Percentiles rank a stretch among this genome's conserved stretches.
These are phyloP conservation scores for Papilio elwesi DNA, from an alignment of 2,888 invertebrate species.

Conservation along the genomic window DNA sequence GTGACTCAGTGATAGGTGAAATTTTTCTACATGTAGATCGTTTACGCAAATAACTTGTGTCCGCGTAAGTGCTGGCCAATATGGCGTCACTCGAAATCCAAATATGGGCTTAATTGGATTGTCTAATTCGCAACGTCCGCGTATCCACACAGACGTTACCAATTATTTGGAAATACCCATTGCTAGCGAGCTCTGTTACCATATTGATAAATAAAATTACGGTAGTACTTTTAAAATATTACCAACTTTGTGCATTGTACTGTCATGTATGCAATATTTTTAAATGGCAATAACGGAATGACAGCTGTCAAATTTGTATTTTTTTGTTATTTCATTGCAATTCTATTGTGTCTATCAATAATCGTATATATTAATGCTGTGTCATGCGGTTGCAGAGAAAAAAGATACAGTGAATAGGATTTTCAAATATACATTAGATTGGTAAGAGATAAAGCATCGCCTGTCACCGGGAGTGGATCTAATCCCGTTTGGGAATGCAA, in stretches of 20 bases:
- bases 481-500: conserved; percentile 20
- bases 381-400: conserved; percentile 1
- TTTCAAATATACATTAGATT: conserved; percentile 11
- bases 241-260: background rate
- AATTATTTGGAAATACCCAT: background rate
- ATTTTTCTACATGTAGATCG: conserved; percentile 30
- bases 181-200: background rate
- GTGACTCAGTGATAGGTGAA: conserved; percentile 36
- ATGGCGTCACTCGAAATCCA: conserved; percentile 27
- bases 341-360: background rate
- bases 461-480: conserved; percentile 17
- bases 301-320: background rate
- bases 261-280: background rate
- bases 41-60: conserved; percentile 12
- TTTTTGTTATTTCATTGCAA: background rate
- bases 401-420: background rate
- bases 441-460: conserved; percentile 6
- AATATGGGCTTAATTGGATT: conserved; percentile 28
- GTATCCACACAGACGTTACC: background rate
- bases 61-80: background rate
- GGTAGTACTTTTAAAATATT: background rate
- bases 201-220: background rate
- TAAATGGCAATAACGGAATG: background rate
- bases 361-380: background rate
- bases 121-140: conserved; percentile 4